phyloP scores from a whole-genome alignment of 1,140 invertebrate species.

The Diprion similis region DNA sequence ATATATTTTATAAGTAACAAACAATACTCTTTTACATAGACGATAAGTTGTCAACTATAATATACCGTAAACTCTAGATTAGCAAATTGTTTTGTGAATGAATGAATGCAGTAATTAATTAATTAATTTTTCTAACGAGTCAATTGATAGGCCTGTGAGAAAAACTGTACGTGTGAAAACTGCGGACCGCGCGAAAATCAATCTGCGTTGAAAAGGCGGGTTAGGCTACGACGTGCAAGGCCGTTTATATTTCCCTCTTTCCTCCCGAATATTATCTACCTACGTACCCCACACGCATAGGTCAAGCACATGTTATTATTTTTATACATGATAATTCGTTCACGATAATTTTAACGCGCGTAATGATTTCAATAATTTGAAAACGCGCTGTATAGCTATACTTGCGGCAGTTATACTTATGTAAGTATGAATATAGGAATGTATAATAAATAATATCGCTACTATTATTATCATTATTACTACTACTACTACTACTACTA shows the following conservation, averaged over 20 bases:
- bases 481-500: neutral
- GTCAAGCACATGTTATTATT: neutral
- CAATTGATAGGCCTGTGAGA: no score
- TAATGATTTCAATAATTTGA: neutral
- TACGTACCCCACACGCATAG: neutral
- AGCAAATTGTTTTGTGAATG: neutral
- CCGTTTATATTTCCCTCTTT: no score
- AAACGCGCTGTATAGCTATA: neutral
- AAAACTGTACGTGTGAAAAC: no score
- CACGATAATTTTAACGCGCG: no score
- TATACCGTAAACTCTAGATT: neutral
- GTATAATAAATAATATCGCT: no score
- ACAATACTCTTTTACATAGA: neutral
- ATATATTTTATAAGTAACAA: neutral
- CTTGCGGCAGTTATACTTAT: slow-evolving; percentile 39
- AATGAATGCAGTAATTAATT: neutral
- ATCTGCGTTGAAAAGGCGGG: neutral
- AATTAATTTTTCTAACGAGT: neutral
- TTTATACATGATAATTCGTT: neutral
- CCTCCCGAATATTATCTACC: no score
- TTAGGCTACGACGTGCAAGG: no score
- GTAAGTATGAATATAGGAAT: neutral
- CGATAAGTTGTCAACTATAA: neutral
- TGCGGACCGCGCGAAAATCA: neutral
- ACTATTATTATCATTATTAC: no score